Conservation (phyloP, 2,797 vertebrate species). For the Melanotaenia nigrans region DNA sequence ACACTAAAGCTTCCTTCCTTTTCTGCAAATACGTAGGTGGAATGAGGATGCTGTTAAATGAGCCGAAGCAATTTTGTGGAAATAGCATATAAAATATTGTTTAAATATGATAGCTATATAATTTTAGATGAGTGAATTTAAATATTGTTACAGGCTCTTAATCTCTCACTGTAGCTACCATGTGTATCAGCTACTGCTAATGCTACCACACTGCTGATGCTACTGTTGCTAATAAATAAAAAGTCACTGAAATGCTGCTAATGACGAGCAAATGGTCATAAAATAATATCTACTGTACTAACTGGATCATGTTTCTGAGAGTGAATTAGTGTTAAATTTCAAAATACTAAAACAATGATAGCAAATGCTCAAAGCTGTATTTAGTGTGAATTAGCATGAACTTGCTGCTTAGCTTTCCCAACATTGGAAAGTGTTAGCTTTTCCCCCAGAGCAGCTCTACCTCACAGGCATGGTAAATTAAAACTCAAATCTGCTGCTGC, state of each 20-base stretch:
- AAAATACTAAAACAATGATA: neutral
- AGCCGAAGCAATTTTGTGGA: neutral
- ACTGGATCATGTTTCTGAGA: neutral
- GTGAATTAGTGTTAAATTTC: neutral
- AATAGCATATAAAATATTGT: neutral
- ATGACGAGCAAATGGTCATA: neutral
- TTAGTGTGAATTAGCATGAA: neutral
- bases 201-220: neutral
- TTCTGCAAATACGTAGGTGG: neutral
- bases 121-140: neutral
- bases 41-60: neutral
- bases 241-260: neutral
- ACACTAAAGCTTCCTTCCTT: neutral
- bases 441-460: conserved; percentile 61
- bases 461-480: conserved; percentile 53
- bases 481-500: conserved; percentile 75
- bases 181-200: neutral
- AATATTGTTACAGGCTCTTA: neutral
- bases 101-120: neutral
- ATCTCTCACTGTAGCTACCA: neutral
- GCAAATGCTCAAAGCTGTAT: neutral
- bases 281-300: neutral
- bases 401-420: neutral
- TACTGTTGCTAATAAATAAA: neutral
- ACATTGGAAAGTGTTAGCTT: conserved; percentile 1